These are phyloP conservation scores for Toxotes chatareus DNA, from an alignment of 2,113 vertebrate species.

Conservation along the genomic window DNA sequence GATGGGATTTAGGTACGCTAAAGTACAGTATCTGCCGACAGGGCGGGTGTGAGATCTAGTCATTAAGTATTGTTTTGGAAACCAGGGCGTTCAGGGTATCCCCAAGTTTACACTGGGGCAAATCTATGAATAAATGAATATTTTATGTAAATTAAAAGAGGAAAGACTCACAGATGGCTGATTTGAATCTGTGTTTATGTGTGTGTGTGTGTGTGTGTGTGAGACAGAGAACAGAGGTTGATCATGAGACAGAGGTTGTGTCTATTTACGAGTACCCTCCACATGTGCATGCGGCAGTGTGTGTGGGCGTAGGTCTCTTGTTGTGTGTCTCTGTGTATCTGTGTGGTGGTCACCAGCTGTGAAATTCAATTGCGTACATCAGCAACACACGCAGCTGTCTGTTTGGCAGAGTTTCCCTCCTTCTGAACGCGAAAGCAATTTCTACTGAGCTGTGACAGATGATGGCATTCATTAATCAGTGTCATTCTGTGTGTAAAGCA, in stretches of 20 bases:
- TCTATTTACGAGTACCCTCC: constrained; percentile 48
- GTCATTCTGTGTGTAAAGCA: constrained; percentile 71
- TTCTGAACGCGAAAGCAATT: constrained; percentile 70
- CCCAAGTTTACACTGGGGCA: constrained; percentile 67
- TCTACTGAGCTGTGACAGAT: constrained; percentile 75
- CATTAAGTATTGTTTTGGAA: constrained; percentile 64
- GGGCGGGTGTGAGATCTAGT: constrained; percentile 41
- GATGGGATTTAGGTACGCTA: background rate
- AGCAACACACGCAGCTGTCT: constrained; percentile 73
- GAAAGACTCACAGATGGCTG: constrained; percentile 77
- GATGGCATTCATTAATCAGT: constrained; percentile 78
- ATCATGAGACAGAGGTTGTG: constrained; percentile 36
- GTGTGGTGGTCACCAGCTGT: constrained; percentile 73
- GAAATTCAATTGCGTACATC: constrained; percentile 63
- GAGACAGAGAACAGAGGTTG: constrained; percentile 47
- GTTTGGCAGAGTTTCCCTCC: constrained; percentile 72
- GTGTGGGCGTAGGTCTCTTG: constrained; percentile 19
- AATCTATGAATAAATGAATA: constrained; percentile 76
- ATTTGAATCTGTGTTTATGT: constrained; percentile 57
- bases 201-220: background rate
- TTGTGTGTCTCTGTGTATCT: constrained; percentile 51
- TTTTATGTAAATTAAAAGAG: constrained; percentile 77
- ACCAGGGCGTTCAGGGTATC: constrained; percentile 69
- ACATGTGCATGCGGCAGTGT: constrained; percentile 53
- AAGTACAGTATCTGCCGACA: background rate